A percentile compares a stretch with the other conserved stretches of the same genome.
Conservation (phyloP, 1,140 invertebrate genomes). For the Drosophila sulfurigaster region DNA sequence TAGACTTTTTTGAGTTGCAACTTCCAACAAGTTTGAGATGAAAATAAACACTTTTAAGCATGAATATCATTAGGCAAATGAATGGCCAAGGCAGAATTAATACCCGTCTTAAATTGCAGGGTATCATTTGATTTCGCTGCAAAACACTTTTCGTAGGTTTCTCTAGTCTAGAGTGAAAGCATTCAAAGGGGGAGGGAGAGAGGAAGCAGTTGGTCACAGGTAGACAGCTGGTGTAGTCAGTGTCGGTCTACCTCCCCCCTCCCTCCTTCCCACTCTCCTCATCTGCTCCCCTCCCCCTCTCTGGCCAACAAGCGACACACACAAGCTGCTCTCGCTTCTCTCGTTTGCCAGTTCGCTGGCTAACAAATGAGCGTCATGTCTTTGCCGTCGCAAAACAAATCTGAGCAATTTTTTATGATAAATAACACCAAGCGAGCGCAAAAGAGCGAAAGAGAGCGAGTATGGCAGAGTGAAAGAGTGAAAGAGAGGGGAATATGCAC, state of each 20-base stretch:
- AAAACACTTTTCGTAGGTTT: no score
- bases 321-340: slow-evolving; percentile 3
- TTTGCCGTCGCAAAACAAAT: slow-evolving; percentile 83
- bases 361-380: slow-evolving; percentile 83
- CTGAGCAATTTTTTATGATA: slow-evolving; percentile 83
- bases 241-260: background rate
- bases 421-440: slow-evolving; percentile 64
- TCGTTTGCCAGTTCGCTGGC: slow-evolving; percentile 59
- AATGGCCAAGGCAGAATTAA: no score
- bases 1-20: no score
- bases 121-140: no score
- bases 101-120: no score
- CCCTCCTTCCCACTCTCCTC: no score
- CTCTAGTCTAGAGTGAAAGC: slow-evolving; percentile 11
- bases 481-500: slow-evolving; percentile 1
- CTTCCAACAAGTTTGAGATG: no score
- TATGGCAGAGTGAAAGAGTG: background rate
- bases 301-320: no score
- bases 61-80: no score
- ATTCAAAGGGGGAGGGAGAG: background rate
- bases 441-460: slow-evolving; percentile 2
- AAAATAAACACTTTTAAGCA: no score
- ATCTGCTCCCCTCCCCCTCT: no score
- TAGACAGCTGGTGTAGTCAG: slow-evolving; percentile 11
- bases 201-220: background rate